Evolutionary conservation across 2,113 vertebrate species (phyloP), one percentile per base, ranked within the genome.

Genomic region (Amphiprion percula): DNA sequence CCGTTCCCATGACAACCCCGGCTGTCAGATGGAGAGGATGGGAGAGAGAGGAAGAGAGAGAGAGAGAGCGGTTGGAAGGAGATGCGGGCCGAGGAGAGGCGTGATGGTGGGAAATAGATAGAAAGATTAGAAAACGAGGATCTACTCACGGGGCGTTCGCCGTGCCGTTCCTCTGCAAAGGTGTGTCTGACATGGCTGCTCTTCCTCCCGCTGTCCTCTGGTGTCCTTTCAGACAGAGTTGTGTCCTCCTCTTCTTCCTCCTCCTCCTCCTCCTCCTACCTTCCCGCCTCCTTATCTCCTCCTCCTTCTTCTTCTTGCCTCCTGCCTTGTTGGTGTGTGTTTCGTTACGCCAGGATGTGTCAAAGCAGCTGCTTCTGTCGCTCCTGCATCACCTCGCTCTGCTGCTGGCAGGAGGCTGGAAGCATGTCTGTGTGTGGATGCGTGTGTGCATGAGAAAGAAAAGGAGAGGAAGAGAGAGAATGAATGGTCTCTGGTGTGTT

Each of bases 1-100:
- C 69, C 79, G 91, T 92, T 90, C 83, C 91, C 91, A 93, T 93
- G 90, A 86, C 90, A 91, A 93, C 92, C 56, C 80, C 28, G 80
- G 74, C 86, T 90, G 89, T 91, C 91, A 92, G 89, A 91, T 86
- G 84, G 87, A 87, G 63, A 46, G 68, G 69, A 76, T 67, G 54
- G 54, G 46, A 63, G 61, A 46, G 70, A 74, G 65, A 66, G 58
- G 64, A 71, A 9, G 49, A 3, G 17, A 52, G 19, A 4, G 49
- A 14, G 49, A 44, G 19, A 17, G 17, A 17, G 5, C 47, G 14
- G 15, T 6, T 39, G 37, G 37, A 39, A 26, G 26, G 26, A 26
- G 26, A 26, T 26, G 26, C 26, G 26, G 26, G 26, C 26, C 26
- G 30, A 33, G 30, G 30, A 33, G 30, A 26, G 26, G 26, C 26